phyloP scores from a whole-genome alignment of 2,113 vertebrate species.

The Brienomyrus longianalis region DNA sequence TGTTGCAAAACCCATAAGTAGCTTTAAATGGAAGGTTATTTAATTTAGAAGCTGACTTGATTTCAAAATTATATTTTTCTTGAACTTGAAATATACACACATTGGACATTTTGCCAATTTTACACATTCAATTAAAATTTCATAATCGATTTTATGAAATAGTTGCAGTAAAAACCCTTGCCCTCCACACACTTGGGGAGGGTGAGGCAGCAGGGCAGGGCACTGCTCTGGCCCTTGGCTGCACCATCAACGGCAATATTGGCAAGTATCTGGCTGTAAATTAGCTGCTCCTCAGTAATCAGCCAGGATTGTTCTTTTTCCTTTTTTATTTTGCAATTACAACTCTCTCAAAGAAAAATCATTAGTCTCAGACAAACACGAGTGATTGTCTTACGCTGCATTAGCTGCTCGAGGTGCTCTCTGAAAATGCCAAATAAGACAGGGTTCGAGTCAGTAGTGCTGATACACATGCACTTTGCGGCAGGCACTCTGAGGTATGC shows the following conservation, averaged over 20 bases:
- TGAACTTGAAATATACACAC: neutral
- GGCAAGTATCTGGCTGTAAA: neutral
- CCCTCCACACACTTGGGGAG: neutral
- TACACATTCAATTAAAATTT: neutral
- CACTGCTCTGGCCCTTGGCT: neutral
- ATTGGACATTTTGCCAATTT: neutral
- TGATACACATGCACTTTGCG: neutral
- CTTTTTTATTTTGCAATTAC: neutral
- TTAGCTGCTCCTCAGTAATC: neutral
- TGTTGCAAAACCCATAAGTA: neutral
- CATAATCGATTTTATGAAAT: neutral
- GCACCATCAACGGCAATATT: neutral
- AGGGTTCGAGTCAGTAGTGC: neutral
- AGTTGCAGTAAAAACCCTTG: neutral
- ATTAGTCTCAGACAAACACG: neutral
- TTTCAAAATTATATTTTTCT: neutral
- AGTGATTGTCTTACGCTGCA: neutral
- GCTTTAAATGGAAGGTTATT: neutral
- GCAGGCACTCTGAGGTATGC: neutral
- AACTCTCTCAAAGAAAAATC: neutral
- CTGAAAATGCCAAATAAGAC: neutral
- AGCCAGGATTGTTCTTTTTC: neutral
- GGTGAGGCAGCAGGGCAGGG: neutral
- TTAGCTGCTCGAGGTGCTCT: neutral
- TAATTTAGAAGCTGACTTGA: neutral